Conservation (phyloP, 2,888 invertebrate species). For the Formica aserva region DNA sequence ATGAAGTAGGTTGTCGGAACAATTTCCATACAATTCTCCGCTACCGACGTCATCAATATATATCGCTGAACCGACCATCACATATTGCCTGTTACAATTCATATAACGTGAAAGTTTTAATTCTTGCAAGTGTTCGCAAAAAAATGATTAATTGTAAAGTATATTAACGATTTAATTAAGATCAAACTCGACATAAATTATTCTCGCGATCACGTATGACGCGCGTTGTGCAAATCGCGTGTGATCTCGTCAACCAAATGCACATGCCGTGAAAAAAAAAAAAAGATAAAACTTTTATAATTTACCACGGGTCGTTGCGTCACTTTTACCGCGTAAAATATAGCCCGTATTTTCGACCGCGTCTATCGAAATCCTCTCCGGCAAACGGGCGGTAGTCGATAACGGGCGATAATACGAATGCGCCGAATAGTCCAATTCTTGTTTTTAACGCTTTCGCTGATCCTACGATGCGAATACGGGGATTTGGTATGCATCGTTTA, state of each 20-base stretch:
- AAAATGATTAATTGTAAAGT: not conserved
- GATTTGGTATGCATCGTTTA: slow-evolving; percentile 31
- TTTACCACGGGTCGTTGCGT: slow-evolving; percentile 10
- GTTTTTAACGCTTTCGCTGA: slow-evolving; percentile 29
- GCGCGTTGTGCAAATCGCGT: not conserved
- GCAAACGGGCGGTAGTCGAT: not conserved
- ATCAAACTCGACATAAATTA: slow-evolving; percentile 17
- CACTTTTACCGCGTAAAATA: slow-evolving; percentile 14
- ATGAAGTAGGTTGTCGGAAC: slow-evolving; percentile 7
- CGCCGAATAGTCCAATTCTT: slow-evolving; percentile 12
- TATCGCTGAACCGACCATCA: not conserved
- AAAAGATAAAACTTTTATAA: slow-evolving; percentile 18
- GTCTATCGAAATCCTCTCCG: not conserved
- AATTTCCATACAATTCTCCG: slow-evolving; percentile 31
- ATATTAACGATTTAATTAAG: not conserved
- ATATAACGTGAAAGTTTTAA: not conserved
- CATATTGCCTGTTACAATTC: not conserved
- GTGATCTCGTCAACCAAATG: not conserved
- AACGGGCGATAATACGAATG: slow-evolving; percentile 26
- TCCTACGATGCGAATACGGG: not conserved
- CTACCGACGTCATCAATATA: slow-evolving; percentile 13
- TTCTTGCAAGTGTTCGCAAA: not conserved
- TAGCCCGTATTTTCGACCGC: slow-evolving; percentile 8
- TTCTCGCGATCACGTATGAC: not conserved
- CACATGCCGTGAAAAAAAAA: not conserved